Evolutionary conservation across 1,140 invertebrate species (phyloP), one percentile per base, ranked within the genome.

Genomic region (Neotoxoptera formosana): DNA sequence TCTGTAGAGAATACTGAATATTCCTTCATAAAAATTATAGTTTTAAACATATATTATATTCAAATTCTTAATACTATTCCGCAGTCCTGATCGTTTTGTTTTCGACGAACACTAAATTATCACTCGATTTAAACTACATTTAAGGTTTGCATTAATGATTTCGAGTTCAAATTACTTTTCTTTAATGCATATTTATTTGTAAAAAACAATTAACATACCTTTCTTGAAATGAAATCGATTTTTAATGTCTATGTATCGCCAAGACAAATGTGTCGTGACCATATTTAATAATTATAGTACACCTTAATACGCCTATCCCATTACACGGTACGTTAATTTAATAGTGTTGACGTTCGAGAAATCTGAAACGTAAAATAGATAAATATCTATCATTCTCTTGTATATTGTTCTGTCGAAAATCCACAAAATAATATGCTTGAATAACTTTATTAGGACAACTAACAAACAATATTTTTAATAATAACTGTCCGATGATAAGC

Each of bases 301-400:
- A 88, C 30, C 86, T 88, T 51, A 47, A 47, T 89, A 89, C 87
- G 47, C n/a, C 48, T 89, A 88, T 48, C 47, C 51, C 9, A 89
- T 89, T 89, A 89, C 87, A 89, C 86, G n/a, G 48, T 89, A 89
- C 48, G 48, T 89, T 51, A 53, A 56, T 89, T 89, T 89, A 89
- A 89, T 86, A 47, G 14, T 53, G 21, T 53, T n/a, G 45, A 51
- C 45, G 47, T 41, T 56, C 23, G 34, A 56, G 34, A 89, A 56
- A 89, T 56, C 45, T 56, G 17, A 89, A 36, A 56, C 34, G 9
- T 1, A 23, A 89, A 89, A 56, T 56, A 89, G 8, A 89, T 89
- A 7, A 89, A 56, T 89, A 56, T 89, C 41, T 41, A 41, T 41
- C 41, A 41, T 41, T 41, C 21, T 56, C 45, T 25, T 41, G 36